Conservation (phyloP, 1,140 invertebrate species). For the Drosophila nebulosa region DNA sequence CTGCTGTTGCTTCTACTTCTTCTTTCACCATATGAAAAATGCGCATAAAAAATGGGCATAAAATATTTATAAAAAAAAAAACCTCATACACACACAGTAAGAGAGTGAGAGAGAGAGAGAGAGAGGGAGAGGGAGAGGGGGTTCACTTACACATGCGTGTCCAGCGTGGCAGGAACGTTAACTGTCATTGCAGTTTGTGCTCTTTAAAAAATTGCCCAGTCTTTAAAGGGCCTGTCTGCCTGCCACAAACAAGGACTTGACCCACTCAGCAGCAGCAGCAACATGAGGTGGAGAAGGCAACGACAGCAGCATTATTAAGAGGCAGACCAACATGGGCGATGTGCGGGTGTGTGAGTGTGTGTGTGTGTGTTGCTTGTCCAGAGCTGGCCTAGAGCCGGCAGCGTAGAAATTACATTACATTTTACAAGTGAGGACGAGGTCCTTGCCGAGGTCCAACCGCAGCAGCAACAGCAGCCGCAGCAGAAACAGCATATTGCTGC, state of each 20-base stretch:
- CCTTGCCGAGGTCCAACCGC: conserved; percentile 11
- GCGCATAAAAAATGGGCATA: conserved; percentile 48
- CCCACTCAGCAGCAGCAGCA: neutral
- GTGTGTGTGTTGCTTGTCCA: conserved; percentile 17
- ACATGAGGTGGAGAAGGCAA: neutral
- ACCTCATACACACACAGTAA: neutral
- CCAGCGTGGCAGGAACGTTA: conserved; percentile 16
- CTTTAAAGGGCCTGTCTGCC: conserved; percentile 31
- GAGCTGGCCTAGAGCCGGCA: conserved; percentile 46
- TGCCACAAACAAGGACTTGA: neutral
- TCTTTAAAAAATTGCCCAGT: conserved; percentile 41
- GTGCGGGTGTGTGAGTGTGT: conserved; percentile 6
- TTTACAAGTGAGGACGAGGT: conserved; percentile 35
- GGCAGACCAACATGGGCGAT: conserved; percentile 1
- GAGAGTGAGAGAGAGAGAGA: too few relatives aligned
- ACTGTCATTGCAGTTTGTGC: conserved; percentile 57
- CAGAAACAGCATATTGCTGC: conserved; percentile 35
- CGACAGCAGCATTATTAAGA: conserved; percentile 34
- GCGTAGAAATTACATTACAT: conserved; percentile 63
- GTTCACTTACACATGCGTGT: conserved; percentile 32
- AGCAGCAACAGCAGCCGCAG: conserved; percentile 29
- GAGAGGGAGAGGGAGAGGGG: neutral
- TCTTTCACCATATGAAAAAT: conserved; percentile 39
- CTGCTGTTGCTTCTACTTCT: conserved; percentile 22
- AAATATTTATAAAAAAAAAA: conserved; percentile 38